Percentiles rank a stretch among this genome's conserved stretches.
Evolutionary conservation across 2,113 vertebrate species (phyloP).

Genomic region (Bufo gargarizans): DNA sequence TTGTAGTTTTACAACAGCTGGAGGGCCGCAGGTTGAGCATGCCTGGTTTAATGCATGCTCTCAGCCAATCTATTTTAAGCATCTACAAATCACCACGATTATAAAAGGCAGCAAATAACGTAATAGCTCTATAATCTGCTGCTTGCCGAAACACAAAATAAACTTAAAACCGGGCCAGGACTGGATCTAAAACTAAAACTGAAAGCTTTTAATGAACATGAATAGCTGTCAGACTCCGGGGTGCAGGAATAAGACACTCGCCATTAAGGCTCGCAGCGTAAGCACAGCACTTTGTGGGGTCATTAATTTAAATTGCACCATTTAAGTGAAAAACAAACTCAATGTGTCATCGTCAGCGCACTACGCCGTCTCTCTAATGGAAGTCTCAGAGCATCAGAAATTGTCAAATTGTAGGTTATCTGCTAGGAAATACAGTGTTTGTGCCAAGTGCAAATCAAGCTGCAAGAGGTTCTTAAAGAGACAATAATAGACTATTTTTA

Average conservation of each 20-base stretch:
- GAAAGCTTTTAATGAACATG: constrained; percentile 6
- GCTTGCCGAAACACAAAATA: not conserved
- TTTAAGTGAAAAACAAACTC: not conserved
- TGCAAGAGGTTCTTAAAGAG: too few relatives aligned
- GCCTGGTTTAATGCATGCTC: not conserved
- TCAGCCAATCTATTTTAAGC: not conserved
- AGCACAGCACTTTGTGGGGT: not conserved
- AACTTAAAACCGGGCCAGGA: not conserved
- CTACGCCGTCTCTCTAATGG: not conserved
- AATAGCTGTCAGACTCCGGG: not conserved
- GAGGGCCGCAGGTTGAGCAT: too few relatives aligned
- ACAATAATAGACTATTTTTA: too few relatives aligned
- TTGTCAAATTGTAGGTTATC: not conserved
- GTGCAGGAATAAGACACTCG: not conserved
- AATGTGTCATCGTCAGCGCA: not conserved
- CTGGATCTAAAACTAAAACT: constrained; percentile 14
- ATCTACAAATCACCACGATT: not conserved
- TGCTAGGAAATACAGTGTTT: too few relatives aligned
- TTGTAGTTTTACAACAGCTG: too few relatives aligned
- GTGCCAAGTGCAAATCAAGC: too few relatives aligned
- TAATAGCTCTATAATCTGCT: constrained; percentile 22
- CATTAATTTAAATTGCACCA: not conserved
- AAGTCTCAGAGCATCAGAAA: not conserved
- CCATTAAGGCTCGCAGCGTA: not conserved
- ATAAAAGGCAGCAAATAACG: constrained; percentile 12